Percentiles rank a stretch among this genome's conserved stretches.
These are phyloP conservation scores for Chelmon rostratus DNA, from an alignment of 2,797 vertebrate species.

Conservation along the genomic window DNA sequence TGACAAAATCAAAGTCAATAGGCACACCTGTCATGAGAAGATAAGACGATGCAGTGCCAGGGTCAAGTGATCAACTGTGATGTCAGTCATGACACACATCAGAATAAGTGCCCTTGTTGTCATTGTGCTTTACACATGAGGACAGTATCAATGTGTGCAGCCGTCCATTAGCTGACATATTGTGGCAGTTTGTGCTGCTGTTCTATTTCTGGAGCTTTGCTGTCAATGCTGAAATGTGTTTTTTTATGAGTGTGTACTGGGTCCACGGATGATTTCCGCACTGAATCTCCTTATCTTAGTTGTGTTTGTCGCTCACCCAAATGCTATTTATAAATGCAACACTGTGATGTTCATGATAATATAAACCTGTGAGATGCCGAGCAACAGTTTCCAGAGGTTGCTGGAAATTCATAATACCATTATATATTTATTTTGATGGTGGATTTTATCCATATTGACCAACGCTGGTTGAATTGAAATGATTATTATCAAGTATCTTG, in stretches of 20 bases:
- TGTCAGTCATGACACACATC: neutral
- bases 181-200: neutral
- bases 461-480: too few species aligned
- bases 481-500: too few species aligned
- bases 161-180: neutral
- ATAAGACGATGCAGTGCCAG: neutral
- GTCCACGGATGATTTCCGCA: neutral
- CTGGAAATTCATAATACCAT: neutral
- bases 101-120: slow-evolving; percentile 1
- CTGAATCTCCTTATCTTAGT: neutral
- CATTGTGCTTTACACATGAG: neutral
- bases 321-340: neutral
- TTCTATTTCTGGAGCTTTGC: slow-evolving; percentile 1
- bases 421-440: too few species aligned
- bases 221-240: neutral
- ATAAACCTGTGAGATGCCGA: neutral
- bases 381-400: neutral
- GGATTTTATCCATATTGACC: too few species aligned
- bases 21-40: neutral
- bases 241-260: neutral
- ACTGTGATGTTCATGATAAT: neutral
- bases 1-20: neutral
- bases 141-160: neutral
- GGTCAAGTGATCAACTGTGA: neutral
- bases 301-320: neutral